Conservation (phyloP, 2,113 vertebrate genomes). For the Festucalex cinctus region DNA sequence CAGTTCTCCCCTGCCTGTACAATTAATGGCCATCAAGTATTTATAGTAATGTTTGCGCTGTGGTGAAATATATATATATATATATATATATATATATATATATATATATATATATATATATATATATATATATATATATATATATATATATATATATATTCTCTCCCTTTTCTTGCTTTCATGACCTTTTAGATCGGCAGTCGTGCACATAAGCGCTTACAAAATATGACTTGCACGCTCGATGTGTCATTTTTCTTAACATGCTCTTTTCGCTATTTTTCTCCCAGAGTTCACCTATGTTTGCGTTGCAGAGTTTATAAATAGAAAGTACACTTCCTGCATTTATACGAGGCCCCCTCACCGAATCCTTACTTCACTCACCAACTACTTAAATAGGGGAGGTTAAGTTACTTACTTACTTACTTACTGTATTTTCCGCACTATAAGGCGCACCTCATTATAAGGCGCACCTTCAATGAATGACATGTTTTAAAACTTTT, state of each 20-base stretch:
- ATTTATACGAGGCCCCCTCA: background rate
- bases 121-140: too few species aligned
- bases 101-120: too few species aligned
- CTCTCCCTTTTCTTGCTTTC: too few species aligned
- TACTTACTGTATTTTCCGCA: too few species aligned
- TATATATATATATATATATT: too few species aligned
- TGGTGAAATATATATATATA: too few species aligned
- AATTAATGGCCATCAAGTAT: conserved; percentile 34
- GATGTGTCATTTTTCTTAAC: conserved; percentile 13
- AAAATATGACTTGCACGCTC: conserved; percentile 7
- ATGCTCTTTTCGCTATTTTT: conserved; percentile 9
- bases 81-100: too few species aligned
- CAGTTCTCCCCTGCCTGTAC: conserved; percentile 2
- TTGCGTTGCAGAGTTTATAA: conserved; percentile 18
- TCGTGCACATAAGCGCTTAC: conserved; percentile 6
- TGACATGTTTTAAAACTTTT: too few species aligned
- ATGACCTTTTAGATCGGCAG: conserved; percentile 32
- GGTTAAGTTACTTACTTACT: too few species aligned
- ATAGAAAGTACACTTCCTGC: conserved; percentile 12
- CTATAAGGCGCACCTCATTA: too few species aligned
- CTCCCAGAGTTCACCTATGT: conserved; percentile 7
- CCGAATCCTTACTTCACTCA: background rate
- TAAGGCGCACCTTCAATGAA: too few species aligned
- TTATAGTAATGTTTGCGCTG: background rate
- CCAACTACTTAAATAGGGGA: too few species aligned